phyloP scores from a whole-genome alignment of 2,113 vertebrate genomes.

The Cromileptes altivelis region DNA sequence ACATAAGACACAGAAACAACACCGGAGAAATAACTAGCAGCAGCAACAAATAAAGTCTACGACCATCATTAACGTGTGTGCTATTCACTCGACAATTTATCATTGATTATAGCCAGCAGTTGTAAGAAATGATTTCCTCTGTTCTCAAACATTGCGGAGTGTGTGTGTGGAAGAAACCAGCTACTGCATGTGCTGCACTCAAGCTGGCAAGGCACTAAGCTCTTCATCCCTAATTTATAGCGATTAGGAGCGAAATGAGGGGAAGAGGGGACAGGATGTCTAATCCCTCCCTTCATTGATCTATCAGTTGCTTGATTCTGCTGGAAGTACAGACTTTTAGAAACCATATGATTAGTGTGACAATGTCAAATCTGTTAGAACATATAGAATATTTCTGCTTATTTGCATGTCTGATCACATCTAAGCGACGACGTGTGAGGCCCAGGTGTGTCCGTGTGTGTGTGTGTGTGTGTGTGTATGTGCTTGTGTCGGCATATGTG shows the following conservation, averaged over 20 bases:
- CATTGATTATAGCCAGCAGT: slow-evolving; percentile 7
- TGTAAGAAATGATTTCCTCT: neutral
- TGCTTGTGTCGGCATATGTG: slow-evolving; percentile 17
- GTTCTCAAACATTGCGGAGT: neutral
- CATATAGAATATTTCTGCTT: neutral
- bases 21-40: slow-evolving; percentile 7
- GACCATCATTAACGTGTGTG: neutral
- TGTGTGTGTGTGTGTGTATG: slow-evolving; percentile 7
- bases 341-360: slow-evolving; percentile 18
- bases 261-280: slow-evolving; percentile 60
- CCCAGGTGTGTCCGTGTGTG: neutral
- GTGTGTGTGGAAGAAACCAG: slow-evolving; percentile 18
- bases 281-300: slow-evolving; percentile 60
- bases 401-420: slow-evolving; percentile 45
- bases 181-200: slow-evolving; percentile 27
- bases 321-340: slow-evolving; percentile 11
- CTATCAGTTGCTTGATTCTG: slow-evolving; percentile 34
- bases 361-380: slow-evolving; percentile 12
- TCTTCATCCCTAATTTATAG: slow-evolving; percentile 76
- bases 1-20: slow-evolving; percentile 46
- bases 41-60: neutral
- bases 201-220: slow-evolving; percentile 55
- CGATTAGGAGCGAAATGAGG: slow-evolving; percentile 70
- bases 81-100: neutral
- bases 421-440: neutral